phyloP scores from a whole-genome alignment of 2,888 invertebrate species.

The Asteroscopus sphinx region DNA sequence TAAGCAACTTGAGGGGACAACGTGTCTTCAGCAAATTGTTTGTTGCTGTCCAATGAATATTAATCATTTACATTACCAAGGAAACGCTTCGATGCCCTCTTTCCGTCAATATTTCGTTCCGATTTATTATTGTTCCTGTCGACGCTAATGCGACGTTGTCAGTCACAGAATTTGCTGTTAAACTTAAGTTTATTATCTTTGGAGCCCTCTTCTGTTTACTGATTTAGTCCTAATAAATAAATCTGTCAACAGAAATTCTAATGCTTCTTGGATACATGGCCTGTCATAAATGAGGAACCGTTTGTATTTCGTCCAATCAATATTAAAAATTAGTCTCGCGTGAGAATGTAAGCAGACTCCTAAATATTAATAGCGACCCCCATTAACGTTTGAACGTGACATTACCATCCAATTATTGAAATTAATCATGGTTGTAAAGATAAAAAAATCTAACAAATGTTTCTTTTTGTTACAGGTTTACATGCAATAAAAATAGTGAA shows the following conservation, averaged over 20 bases:
- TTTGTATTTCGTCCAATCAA: conserved; percentile 40
- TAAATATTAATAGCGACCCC: conserved; percentile 45
- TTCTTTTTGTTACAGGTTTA: conserved; percentile 86
- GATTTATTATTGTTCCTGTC: conserved; percentile 71
- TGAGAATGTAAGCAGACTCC: conserved; percentile 43
- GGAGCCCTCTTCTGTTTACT: conserved; percentile 24
- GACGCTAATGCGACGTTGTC: conserved; percentile 70
- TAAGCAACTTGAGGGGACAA: conserved; percentile 58
- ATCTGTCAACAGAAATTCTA: conserved; percentile 30
- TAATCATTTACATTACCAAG: conserved; percentile 65
- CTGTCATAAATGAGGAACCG: conserved; percentile 27
- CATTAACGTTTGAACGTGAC: conserved; percentile 38
- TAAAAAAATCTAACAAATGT: conserved; percentile 29
- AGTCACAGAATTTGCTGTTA: conserved; percentile 59
- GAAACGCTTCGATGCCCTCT: conserved; percentile 53
- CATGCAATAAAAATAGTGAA: conserved; percentile 90
- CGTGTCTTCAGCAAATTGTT: conserved; percentile 59
- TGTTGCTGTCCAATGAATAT: conserved; percentile 66
- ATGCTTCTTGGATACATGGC: conserved; percentile 18
- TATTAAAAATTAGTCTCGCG: conserved; percentile 21
- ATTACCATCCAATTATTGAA: conserved; percentile 40
- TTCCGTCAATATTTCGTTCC: conserved; percentile 60
- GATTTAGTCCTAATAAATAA: conserved; percentile 48
- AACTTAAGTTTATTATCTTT: conserved; percentile 34
- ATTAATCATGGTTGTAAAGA: conserved; percentile 20